phyloP scores from a whole-genome alignment of 2,113 vertebrate genomes.

The Hippotragus niger region DNA sequence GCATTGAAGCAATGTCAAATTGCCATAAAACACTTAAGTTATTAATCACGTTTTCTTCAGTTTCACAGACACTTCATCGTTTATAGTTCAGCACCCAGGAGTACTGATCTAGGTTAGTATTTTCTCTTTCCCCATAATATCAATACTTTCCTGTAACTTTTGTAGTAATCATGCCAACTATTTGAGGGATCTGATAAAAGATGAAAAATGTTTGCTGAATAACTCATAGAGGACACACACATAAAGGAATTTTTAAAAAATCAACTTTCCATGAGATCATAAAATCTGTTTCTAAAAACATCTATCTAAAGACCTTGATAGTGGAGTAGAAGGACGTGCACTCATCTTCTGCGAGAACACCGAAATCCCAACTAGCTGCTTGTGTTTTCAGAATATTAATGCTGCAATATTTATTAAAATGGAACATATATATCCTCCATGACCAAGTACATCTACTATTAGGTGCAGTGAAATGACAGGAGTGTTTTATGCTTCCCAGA shows the following conservation, averaged over 20 bases:
- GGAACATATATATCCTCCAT: not conserved
- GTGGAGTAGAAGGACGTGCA: not conserved
- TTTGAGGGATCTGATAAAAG: not conserved
- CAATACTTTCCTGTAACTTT: not conserved
- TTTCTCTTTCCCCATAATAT: not conserved
- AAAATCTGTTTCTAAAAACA: not conserved
- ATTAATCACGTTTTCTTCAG: not conserved
- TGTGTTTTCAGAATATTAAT: not conserved
- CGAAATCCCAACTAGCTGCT: not conserved
- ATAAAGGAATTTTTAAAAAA: not conserved
- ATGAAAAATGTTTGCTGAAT: not conserved
- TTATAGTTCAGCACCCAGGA: not conserved
- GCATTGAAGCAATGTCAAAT: not conserved
- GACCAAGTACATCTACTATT: not conserved
- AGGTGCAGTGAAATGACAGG: not conserved
- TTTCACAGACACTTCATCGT: not conserved
- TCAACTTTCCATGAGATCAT: not conserved
- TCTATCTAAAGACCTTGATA: not conserved
- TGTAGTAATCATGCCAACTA: not conserved
- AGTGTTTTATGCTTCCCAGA: not conserved
- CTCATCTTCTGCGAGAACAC: not conserved
- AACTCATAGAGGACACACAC: not conserved
- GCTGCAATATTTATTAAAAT: not conserved
- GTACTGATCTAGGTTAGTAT: not conserved
- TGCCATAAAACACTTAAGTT: not conserved